phyloP scores from a whole-genome alignment of 2,113 vertebrate genomes.

The Aix galericulata region DNA sequence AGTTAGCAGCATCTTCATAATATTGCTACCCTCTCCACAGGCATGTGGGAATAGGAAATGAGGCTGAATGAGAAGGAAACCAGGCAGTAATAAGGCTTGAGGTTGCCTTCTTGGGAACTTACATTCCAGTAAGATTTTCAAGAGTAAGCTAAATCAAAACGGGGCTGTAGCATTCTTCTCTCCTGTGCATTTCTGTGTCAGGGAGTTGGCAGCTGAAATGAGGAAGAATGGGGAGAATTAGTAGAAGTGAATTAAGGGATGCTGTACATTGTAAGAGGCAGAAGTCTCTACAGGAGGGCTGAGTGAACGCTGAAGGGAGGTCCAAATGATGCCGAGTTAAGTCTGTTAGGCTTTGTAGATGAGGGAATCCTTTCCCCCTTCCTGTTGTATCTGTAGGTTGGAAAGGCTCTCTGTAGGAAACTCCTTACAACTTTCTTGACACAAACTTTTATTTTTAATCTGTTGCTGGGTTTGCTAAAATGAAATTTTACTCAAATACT shows the following conservation, averaged over 20 bases:
- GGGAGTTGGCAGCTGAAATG: background rate
- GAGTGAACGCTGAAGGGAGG: background rate
- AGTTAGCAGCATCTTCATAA: background rate
- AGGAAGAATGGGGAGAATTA: background rate
- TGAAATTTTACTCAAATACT: background rate
- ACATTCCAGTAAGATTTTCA: background rate
- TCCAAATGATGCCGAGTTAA: background rate
- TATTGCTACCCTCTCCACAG: background rate
- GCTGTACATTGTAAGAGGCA: background rate
- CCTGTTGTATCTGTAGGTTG: background rate
- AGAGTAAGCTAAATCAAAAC: background rate
- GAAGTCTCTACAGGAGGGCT: background rate
- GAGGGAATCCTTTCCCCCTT: background rate
- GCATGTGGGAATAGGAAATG: background rate
- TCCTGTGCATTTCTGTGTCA: background rate
- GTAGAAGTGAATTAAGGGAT: background rate
- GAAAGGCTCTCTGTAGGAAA: background rate
- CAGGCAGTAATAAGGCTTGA: background rate
- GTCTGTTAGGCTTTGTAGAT: background rate
- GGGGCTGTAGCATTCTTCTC: background rate
- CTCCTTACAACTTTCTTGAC: background rate
- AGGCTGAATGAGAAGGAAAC: background rate
- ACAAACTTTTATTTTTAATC: background rate
- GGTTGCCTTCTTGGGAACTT: background rate
- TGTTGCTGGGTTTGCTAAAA: background rate